A percentile compares a stretch with the other conserved stretches of the same genome.
phyloP scores from a whole-genome alignment of 2,113 vertebrate species.

The Marmota monax region DNA sequence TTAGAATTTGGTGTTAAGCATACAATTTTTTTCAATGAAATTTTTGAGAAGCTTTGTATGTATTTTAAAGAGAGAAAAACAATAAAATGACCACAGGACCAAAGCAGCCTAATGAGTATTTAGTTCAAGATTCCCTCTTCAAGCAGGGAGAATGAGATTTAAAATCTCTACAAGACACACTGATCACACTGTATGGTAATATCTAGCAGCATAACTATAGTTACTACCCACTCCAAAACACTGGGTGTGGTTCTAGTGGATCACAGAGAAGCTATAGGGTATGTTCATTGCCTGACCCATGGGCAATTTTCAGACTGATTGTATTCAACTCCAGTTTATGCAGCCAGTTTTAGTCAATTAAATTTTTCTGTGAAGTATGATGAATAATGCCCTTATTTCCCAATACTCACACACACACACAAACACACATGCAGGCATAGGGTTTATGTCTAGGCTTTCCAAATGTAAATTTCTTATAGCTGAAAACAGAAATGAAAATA shows the following conservation, averaged over 20 bases:
- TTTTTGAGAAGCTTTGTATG: background rate
- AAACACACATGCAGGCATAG: background rate
- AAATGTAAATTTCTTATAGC: background rate
- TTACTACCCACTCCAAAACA: background rate
- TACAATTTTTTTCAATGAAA: background rate
- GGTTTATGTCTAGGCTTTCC: background rate
- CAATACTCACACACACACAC: background rate
- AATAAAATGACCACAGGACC: background rate
- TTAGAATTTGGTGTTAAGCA: background rate
- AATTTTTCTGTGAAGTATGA: background rate
- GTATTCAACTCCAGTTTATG: background rate
- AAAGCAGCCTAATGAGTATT: background rate
- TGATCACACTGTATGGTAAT: background rate
- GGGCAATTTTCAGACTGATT: background rate
- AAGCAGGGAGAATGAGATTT: background rate
- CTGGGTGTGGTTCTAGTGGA: background rate
- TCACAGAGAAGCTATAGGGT: background rate
- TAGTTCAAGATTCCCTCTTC: background rate
- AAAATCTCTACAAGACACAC: background rate
- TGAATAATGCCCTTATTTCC: background rate
- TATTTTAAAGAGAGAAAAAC: background rate
- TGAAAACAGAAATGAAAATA: background rate
- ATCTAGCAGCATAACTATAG: background rate
- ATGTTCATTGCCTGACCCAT: rapidly evolving
- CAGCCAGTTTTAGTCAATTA: background rate